Base-by-base conservation (phyloP, 2,888 invertebrate species). In the Pharmacophagus antenor region DNA sequence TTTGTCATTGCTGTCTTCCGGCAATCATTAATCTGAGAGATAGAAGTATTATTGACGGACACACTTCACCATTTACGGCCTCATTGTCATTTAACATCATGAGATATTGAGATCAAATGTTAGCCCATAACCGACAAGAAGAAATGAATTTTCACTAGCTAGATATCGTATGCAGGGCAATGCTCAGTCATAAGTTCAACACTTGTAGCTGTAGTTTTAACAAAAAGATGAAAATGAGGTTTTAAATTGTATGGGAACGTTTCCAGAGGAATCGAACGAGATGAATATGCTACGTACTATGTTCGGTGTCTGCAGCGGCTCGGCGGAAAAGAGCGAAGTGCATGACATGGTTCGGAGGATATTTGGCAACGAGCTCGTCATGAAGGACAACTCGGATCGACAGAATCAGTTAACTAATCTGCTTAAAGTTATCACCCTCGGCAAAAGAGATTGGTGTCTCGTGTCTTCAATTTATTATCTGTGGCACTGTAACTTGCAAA, bases 261-360 rank as follows among this genome's bases (percentile, higher is more conserved):
- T 48, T n/a, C 6, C 7, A 48, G 23, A 50, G 23, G 37, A 37
- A 42, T 12, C 5, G 20, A 10, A 7, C 25, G 20, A 48, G 80
- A 88, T 89, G 88, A 88, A 89, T 68, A 87, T 86, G 12, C 77
- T 90, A 20, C 78, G 82, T 20, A 79, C 85, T 0, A 89, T 90
- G 85, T 89, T 89, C 44, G 89, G 89, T 6, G 86, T 86, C 1
- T 88, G 89, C 73, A 86, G 86, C 67, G 79, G 81, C 1, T 85
- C 86, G 0, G 77, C 81, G 1, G 88, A 88, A 61, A 88, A 87
- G 65, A 79, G 84, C 0, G 89, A 89, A 60, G 82, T 86, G 0
- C 88, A 89, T 58, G 90, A 90, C 53, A 84, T 76, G 0, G 76
- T 90, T 0, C 70, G 84, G 1, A 73, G 73, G 57, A 77, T 89